Base-by-base conservation (phyloP, 2,888 invertebrate genomes). In the Orchesellides sinensis region DNA sequence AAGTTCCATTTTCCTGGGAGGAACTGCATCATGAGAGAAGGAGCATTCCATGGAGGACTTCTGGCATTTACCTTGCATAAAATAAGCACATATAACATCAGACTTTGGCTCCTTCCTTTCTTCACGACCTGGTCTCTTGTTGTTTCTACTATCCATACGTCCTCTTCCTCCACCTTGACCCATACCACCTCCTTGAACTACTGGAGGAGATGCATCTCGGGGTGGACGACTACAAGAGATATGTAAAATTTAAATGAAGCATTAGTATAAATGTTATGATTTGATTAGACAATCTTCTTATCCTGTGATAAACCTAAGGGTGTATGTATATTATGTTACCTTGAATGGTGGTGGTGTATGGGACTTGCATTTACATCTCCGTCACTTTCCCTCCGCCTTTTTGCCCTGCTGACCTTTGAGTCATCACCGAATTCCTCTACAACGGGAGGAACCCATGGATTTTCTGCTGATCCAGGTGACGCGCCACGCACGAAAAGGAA, bases 61-160 rank as follows among this genome's bases (percentile, higher is more conserved):
- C 89, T 94, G 94, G 90, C 97, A 97, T 91, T 96, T 96, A 77
- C 96, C 97, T 91, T 96, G 96, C 92, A 96, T 93, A 90, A 93
- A 96, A 91, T 95, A 96, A 86, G 95, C 92, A 89, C 97, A 97
- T 84, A 96, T 93, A 19, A 93, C 93, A 83, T 94, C 94, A 5
- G 93, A 92, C 89, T 88, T 86, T 72, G 74, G 82, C 27, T 80
- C 84, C 66, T 65, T 80, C 12, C 79, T 12, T 8, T 70, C 65
- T 29, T 75, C 68, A 2, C 65, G 49, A 5, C 35, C 52, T 5
- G 32, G 19, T 3, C 40, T 54, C 47, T 84, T 84, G 12, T 69
- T 78, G 29, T 47, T 61, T n/a, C 63, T 25, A 17, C 21, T 40
- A 49, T 70, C 61, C 54, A 65, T 54, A 17, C 52, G 63, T 27